Evolutionary conservation across 2,888 invertebrate genomes (phyloP), one percentile per base, ranked within the genome.

Genomic region (Doris montereyensis): DNA sequence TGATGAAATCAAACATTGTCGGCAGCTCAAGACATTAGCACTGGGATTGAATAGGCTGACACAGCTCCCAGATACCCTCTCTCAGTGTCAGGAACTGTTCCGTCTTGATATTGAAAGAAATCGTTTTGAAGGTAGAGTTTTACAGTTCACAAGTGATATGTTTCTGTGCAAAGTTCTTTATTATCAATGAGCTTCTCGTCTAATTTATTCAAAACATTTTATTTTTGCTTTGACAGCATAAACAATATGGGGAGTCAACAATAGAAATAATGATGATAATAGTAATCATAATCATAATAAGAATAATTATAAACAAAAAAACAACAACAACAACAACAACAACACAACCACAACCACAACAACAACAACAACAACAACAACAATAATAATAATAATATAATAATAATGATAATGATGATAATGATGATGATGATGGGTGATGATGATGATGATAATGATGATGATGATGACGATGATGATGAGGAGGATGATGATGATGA

Each of bases 51-150:
- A 88, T 81, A 81, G 84, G 17, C 57, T 88, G 60, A 62, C 71
- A 0, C 81, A 81, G 10, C 77, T 88, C 24, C 88, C 88, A 0
- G 81, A 83, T 13, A 80, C 83, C 0, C 76, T 88, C n/a, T 74
- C 78, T 13, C 74, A 83, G 32, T 85, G 87, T 76, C 78, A 78
- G 57, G 70, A 82, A 4, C 41, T 88, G 17, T 28, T 32, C 1
- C 72, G 83, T 4, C 77, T 88, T 57, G 84, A 87, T 65, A 85
- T 87, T n/a, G 83, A 83, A n/a, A 80, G 83, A 35, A 88, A 88
- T 77, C 65, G 77, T 34, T 85, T 88, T 83, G 78, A 76, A 57
- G 74, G 78, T 78, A 41, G 52, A 17, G n/a, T n/a, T n/a, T n/a
- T n/a, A n/a, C n/a, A n/a, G n/a, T n/a, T n/a, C n/a, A n/a, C n/a